Conservation (phyloP, 1,140 invertebrate genomes). For the Leptinotarsa lineolata region DNA sequence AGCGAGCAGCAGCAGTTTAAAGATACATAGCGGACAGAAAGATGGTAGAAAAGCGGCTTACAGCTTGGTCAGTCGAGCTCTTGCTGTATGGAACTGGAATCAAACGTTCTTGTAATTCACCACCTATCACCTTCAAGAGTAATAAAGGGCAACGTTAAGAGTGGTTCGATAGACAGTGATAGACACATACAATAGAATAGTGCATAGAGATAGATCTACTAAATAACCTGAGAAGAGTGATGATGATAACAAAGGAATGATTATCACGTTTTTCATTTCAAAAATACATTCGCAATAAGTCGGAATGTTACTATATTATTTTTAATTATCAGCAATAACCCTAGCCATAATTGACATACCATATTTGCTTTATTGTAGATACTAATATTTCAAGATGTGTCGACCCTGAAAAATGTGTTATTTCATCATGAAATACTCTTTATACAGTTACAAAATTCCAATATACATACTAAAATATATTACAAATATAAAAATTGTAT, state of each 20-base stretch:
- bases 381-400: too few relatives aligned
- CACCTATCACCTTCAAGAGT: constrained; percentile 96
- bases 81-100: constrained; percentile 99
- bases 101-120: constrained; percentile 98
- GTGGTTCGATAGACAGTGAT: constrained; percentile 55
- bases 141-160: constrained; percentile 59
- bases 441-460: too few relatives aligned
- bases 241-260: constrained; percentile 18
- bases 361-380: too few relatives aligned
- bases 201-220: constrained; percentile 56
- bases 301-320: too few relatives aligned
- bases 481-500: too few relatives aligned
- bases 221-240: constrained; percentile 47
- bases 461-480: too few relatives aligned
- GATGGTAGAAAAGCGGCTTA: constrained; percentile 75
- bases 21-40: constrained; percentile 57
- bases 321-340: too few relatives aligned
- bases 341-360: too few relatives aligned
- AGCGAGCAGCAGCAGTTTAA: constrained; percentile 51
- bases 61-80: constrained; percentile 98
- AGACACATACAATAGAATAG: constrained; percentile 54
- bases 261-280: background rate
- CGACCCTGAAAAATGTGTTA: too few relatives aligned
- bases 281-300: too few relatives aligned
- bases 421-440: too few relatives aligned